Evolutionary conservation across 1,140 invertebrate genomes (phyloP), one percentile per base, ranked within the genome.

Genomic region (Drosophila ambigua): DNA sequence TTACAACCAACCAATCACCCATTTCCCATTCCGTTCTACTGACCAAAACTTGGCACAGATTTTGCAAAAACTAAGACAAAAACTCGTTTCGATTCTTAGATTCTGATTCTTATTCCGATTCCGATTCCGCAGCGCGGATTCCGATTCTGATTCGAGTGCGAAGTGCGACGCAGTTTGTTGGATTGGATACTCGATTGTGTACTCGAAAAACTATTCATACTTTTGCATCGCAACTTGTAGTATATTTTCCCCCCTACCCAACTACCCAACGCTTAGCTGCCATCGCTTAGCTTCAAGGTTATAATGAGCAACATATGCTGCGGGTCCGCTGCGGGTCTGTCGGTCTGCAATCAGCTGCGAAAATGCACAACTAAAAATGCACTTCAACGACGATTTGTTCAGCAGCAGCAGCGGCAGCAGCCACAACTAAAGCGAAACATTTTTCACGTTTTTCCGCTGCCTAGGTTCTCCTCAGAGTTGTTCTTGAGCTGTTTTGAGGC

Each of bases 391-490:
- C 72, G 61, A 77, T 85, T 81, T 82, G 78, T 85, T 81, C 71
- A 62, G 57, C 67, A 68, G 66, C 55, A 72, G 63, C 66, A 62
- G 53, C 64, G 63, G 48, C 61, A 55, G 57, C 44, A 76, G 23
- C 64, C 35, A 62, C 72, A 72, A 76, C 65, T 64, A 64, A 72
- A 55, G 58, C 63, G 72, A 60, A 58, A 49, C 69, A 85, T 85
- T 85, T 87, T 85, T 87, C 78, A 82, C 83, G 79, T 82, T 88
- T 81, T 87, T 81, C 77, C 77, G 72, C 69, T 65, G 65, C 66
- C 28, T 53, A 39, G 24, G n/a, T 41, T 51, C 49, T 13, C 44
- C 52, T 48, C 11, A 15, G 45, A 77, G 73, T 77, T 78, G 78
- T 78, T 87, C 82, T 85, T 75, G 62, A 69, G 82, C 71, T 75